Evolutionary conservation across 2,113 vertebrate genomes (phyloP).

Genomic region (Paratilapia polleni): DNA sequence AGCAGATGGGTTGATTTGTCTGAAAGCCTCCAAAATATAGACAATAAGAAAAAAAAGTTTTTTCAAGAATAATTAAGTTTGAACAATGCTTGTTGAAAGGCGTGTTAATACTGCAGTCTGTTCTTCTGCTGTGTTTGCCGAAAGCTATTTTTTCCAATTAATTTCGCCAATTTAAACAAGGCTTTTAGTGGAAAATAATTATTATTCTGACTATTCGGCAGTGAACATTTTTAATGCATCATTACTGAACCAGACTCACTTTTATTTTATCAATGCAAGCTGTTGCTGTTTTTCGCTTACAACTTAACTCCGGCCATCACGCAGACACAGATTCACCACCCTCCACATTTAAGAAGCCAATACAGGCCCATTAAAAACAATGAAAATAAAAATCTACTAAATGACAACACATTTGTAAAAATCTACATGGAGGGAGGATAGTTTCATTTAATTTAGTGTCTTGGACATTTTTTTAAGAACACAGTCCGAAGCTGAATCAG

Average conservation of each 20-base stretch:
- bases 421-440: background rate
- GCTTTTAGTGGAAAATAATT: constrained; percentile 38
- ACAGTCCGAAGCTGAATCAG: constrained; percentile 38
- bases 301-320: constrained; percentile 28
- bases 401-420: constrained; percentile 2
- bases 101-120: constrained; percentile 18
- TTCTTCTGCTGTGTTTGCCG: constrained; percentile 22
- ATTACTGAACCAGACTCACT: constrained; percentile 8
- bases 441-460: constrained; percentile 8
- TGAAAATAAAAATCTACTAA: background rate
- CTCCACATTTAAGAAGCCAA: background rate
- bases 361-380: background rate
- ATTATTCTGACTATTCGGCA: constrained; percentile 28
- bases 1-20: constrained; percentile 8
- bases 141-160: constrained; percentile 38
- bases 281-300: constrained; percentile 17
- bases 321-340: background rate
- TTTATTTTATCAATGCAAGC: constrained; percentile 35
- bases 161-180: constrained; percentile 41
- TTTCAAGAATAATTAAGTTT: constrained; percentile 38
- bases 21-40: background rate
- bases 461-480: constrained; percentile 47
- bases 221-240: constrained; percentile 33
- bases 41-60: constrained; percentile 11
- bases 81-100: constrained; percentile 9